phyloP scores from a whole-genome alignment of 1,140 invertebrate species.

The Pseudomyrmex concolor region DNA sequence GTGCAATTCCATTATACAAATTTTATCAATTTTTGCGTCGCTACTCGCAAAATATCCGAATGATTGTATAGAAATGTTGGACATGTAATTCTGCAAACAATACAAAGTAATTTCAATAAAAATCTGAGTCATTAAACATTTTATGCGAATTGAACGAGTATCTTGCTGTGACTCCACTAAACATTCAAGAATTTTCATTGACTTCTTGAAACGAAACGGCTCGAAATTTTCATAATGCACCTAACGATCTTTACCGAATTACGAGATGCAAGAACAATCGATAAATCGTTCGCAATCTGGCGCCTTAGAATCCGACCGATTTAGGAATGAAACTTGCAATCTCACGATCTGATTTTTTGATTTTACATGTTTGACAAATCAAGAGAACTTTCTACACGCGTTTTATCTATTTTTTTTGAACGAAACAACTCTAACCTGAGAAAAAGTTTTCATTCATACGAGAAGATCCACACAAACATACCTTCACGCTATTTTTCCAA shows the following conservation, averaged over 20 bases:
- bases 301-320: slow-evolving; percentile 53
- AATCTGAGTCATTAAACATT: neutral
- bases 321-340: slow-evolving; percentile 35
- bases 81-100: neutral
- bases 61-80: neutral
- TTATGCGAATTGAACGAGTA: neutral
- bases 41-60: slow-evolving; percentile 26
- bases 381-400: neutral
- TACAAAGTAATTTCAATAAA: slow-evolving; percentile 9
- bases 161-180: neutral
- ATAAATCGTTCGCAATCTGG: slow-evolving; percentile 28
- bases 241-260: neutral
- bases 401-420: neutral
- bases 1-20: neutral
- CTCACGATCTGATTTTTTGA: slow-evolving; percentile 1
- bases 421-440: neutral
- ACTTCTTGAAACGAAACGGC: slow-evolving; percentile 14
- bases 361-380: slow-evolving; percentile 1
- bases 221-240: slow-evolving; percentile 17
- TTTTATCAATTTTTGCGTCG: slow-evolving; percentile 18
- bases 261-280: slow-evolving; percentile 36
- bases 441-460: neutral
- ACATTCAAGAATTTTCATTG: neutral
- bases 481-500: neutral
- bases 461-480: neutral